Percentiles rank a stretch among this genome's conserved stretches.
Evolutionary conservation across 2,113 vertebrate genomes (phyloP).

Genomic region (Nymphicus hollandicus): DNA sequence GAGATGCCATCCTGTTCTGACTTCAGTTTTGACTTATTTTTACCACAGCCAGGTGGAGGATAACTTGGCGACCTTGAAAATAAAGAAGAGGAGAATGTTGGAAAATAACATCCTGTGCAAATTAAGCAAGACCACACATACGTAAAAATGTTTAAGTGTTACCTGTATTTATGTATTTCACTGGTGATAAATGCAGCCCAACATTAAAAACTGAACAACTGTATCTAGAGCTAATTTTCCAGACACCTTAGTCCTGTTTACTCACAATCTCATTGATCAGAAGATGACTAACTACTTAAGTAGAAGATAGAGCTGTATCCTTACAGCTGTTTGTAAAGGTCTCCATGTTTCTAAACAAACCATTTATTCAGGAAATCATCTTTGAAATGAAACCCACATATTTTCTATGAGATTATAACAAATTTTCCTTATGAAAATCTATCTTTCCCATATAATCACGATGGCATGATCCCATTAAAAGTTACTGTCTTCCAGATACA

Average conservation of each 20-base stretch:
- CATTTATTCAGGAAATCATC: not conserved
- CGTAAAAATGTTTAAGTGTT: not conserved
- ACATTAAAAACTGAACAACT: not conserved
- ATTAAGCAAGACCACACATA: not conserved
- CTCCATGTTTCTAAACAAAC: not conserved
- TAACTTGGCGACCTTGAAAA: slow-evolving; percentile 87
- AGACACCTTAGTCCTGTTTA: not conserved
- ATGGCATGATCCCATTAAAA: not conserved
- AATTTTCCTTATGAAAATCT: not conserved
- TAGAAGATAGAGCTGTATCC: not conserved
- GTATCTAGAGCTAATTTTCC: not conserved
- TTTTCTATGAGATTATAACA: not conserved
- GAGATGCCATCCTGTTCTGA: slow-evolving; percentile 85
- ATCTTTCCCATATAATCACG: not conserved
- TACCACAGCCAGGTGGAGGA: slow-evolving; percentile 88
- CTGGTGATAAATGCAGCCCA: not conserved
- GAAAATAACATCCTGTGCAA: not conserved
- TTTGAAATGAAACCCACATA: not conserved
- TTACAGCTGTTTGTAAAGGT: not conserved
- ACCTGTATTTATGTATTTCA: not conserved
- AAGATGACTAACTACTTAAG: not conserved
- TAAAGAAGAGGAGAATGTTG: not conserved
- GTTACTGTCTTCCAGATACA: not conserved
- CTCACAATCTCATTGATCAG: rapidly evolving
- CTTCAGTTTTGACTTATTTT: slow-evolving; percentile 88